Base-by-base conservation (phyloP, 2,113 vertebrate genomes). In the Dipodomys merriami region DNA sequence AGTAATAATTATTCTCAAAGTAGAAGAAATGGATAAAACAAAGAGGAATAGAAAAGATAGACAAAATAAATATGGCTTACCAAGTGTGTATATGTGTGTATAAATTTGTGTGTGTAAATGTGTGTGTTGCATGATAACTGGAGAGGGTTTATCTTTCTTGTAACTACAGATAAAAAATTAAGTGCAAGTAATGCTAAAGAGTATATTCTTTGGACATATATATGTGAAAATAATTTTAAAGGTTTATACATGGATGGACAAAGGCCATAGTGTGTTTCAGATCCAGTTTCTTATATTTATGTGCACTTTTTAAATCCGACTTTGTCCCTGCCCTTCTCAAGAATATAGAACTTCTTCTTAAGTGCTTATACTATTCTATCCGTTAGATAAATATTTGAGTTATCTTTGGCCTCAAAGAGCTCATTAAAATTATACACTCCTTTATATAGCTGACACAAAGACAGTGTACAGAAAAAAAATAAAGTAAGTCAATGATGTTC, bases 161-260 rank as follows among this genome's bases (percentile, higher is more conserved):
- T 76, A 88, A 88, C 44, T 30, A 86, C 78, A 35, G 86, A 57
- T 69, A 1, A 20, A 79, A 80, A 83, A 16, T 16, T 57, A 76
- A 85, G 60, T 86, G 4, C 16, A 72, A 86, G 5, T 0, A 74
- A 68, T 76, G 29, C 12, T 44, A 62, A 82, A 81, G 16, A 68
- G 0, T 53, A 2, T 35, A 22, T 57, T 49, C 33, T 78, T 90
- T 72, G 76, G 7, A 3, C 3, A 71, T 44, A 64, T 1, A 1
- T 35, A 64, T 18, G 25, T 29, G 23, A 57, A 84, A 69, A 39
- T 53, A 87, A 18, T 82, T 84, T 88, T 44, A 30, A 60, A 18
- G 6, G 1, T 0, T 25, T 53, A 12, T 33, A 0, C 39, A 53
- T 11, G 77, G 4, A 27, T 11, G 77, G 4, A 27, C 23, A 57